Percentiles rank a stretch among this genome's conserved stretches.
Evolutionary conservation across 2,888 invertebrate species (phyloP).

Genomic region (Drosophila vallismaia): DNA sequence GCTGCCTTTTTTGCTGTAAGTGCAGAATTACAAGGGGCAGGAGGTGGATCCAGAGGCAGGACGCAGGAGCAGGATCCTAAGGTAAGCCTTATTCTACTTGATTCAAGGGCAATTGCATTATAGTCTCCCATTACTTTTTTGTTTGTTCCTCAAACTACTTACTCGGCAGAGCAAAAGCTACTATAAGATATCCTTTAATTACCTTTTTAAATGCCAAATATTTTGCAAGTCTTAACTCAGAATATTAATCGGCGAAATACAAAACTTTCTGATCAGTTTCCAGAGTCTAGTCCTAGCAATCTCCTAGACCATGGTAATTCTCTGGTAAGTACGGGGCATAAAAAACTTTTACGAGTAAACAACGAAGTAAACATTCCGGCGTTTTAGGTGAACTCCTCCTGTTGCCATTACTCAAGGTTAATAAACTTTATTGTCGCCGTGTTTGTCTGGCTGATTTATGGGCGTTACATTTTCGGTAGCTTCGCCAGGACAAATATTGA

Average conservation of each 20-base stretch:
- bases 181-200: conserved; percentile 4
- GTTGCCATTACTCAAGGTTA: conserved; percentile 62
- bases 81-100: conserved; percentile 10
- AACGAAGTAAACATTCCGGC: conserved; percentile 55
- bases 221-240: not conserved
- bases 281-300: not conserved
- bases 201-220: not conserved
- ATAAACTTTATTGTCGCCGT: conserved; percentile 36
- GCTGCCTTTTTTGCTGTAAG: conserved; percentile 14
- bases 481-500: conserved; percentile 60
- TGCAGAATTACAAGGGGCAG: conserved; percentile 8
- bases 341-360: conserved; percentile 47
- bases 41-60: not conserved
- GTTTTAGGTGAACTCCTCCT: conserved; percentile 37
- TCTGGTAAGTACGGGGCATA: conserved; percentile 7
- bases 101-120: conserved; percentile 28
- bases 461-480: conserved; percentile 49
- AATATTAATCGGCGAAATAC: not conserved
- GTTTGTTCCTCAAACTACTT: not conserved
- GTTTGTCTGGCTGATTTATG: conserved; percentile 75
- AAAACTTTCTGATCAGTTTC: not conserved
- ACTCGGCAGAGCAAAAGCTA: not conserved
- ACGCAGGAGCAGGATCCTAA: not conserved
- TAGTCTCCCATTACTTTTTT: not conserved
- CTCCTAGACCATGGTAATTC: conserved; percentile 2